These are phyloP conservation scores for Cochlearius cochlearius DNA, from an alignment of 2,113 vertebrate genomes.

Conservation along the genomic window DNA sequence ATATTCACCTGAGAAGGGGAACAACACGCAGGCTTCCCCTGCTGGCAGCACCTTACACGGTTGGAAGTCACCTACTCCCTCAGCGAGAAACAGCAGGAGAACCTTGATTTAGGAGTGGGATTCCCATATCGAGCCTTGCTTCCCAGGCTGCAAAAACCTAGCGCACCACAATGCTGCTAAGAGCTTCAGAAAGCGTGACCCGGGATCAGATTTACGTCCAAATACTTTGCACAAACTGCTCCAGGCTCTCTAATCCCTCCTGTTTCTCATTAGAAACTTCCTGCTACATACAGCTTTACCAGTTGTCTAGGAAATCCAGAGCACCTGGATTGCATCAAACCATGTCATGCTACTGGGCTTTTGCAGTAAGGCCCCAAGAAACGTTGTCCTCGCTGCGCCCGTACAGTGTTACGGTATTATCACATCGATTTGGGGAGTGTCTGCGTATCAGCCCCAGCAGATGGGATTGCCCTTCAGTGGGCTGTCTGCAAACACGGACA, in stretches of 20 bases:
- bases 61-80: background rate
- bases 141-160: background rate
- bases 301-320: background rate
- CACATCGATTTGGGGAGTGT: background rate
- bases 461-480: background rate
- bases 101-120: background rate
- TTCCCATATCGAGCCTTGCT: background rate
- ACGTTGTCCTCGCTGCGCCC: background rate
- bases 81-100: background rate
- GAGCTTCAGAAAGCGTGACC: background rate
- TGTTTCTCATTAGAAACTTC: background rate
- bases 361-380: background rate
- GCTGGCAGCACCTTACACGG: background rate
- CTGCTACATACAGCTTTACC: background rate
- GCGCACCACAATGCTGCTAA: background rate
- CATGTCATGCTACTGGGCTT: background rate
- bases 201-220: background rate
- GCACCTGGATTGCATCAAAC: background rate
- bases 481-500: background rate
- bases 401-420: accelerated
- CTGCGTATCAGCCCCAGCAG: background rate
- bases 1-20: background rate
- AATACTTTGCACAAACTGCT: background rate
- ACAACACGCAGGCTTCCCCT: background rate
- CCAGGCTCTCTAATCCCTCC: background rate